Evolutionary conservation across 2,888 invertebrate species (phyloP).

Genomic region (Prostheceraeus crozeri): DNA sequence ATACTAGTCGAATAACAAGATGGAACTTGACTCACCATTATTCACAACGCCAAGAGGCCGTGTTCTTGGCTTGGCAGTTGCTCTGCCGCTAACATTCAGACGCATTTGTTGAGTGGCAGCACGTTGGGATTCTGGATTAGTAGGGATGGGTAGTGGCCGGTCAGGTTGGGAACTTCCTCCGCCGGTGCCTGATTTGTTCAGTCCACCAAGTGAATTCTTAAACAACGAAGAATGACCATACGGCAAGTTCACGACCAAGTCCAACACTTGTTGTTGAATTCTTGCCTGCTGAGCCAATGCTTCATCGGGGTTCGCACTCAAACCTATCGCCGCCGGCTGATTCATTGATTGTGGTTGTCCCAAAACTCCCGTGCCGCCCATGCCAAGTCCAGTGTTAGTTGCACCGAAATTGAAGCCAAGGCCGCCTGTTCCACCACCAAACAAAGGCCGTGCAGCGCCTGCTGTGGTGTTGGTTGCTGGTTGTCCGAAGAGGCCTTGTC

Average conservation of each 20-base stretch:
- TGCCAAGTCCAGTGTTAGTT: neutral
- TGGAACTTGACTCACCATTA: no score
- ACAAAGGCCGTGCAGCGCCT: conserved; percentile 19
- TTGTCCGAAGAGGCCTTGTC: neutral
- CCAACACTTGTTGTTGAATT: conserved; percentile 35
- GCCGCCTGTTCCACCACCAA: conserved; percentile 15
- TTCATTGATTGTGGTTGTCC: neutral
- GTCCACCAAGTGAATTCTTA: neutral
- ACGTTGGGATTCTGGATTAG: conserved; percentile 16
- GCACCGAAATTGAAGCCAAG: neutral
- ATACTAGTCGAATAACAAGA: no score
- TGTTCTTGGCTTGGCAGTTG: no score
- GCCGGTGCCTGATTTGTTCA: neutral
- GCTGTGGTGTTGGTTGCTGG: neutral
- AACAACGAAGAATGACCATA: conserved; percentile 33
- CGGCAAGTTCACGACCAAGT: conserved; percentile 32
- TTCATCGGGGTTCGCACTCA: conserved; percentile 16
- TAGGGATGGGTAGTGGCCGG: neutral
- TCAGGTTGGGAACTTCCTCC: neutral
- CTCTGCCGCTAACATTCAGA: no score
- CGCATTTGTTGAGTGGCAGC: conserved; percentile 22
- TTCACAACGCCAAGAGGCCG: no score
- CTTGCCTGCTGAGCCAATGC: conserved; percentile 32
- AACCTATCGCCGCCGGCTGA: neutral
- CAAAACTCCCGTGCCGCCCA: neutral